Percentiles rank a stretch among this genome's conserved stretches.
Evolutionary conservation across 2,888 invertebrate genomes (phyloP).

Genomic region (Drosophila atripex): DNA sequence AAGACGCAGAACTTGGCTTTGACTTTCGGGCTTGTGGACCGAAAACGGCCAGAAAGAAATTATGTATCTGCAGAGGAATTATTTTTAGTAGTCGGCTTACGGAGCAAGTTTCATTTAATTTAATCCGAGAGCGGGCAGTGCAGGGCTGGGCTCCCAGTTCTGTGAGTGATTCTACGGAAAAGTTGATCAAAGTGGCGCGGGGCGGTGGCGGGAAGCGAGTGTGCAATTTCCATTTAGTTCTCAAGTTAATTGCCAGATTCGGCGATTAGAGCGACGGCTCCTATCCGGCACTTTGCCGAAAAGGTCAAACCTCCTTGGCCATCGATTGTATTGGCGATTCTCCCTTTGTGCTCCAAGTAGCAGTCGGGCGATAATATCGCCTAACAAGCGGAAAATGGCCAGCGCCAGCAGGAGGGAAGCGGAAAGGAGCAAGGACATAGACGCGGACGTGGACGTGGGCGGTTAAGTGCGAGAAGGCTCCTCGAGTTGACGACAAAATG

Average conservation of each 20-base stretch:
- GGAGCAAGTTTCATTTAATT: conserved; percentile 38
- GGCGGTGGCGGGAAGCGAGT: not conserved
- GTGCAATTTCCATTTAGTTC: not conserved
- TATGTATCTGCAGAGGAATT: conserved; percentile 3
- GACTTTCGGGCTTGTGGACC: no score
- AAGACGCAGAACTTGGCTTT: conserved; percentile 43
- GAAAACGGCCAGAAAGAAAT: conserved; percentile 1
- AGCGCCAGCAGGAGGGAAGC: conserved; percentile 30
- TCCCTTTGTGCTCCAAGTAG: not conserved
- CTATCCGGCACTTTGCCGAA: not conserved
- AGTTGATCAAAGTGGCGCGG: conserved; percentile 18
- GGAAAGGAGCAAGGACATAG: conserved; percentile 7
- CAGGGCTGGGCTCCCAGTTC: no score
- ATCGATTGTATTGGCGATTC: conserved; percentile 4
- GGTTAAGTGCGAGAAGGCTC: conserved; percentile 12
- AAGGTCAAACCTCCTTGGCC: not conserved
- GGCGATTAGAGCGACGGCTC: not conserved
- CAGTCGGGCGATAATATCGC: conserved; percentile 55
- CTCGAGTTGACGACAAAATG: conserved; percentile 42
- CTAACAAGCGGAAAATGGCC: conserved; percentile 62
- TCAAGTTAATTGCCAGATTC: conserved; percentile 5
- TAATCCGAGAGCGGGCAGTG: conserved; percentile 26
- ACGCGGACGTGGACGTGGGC: conserved; percentile 1
- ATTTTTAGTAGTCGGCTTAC: conserved; percentile 35
- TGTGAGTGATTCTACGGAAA: conserved; percentile 11